Evolutionary conservation across 2,888 invertebrate species (phyloP).

Genomic region (Leptinotarsa tumamoca): DNA sequence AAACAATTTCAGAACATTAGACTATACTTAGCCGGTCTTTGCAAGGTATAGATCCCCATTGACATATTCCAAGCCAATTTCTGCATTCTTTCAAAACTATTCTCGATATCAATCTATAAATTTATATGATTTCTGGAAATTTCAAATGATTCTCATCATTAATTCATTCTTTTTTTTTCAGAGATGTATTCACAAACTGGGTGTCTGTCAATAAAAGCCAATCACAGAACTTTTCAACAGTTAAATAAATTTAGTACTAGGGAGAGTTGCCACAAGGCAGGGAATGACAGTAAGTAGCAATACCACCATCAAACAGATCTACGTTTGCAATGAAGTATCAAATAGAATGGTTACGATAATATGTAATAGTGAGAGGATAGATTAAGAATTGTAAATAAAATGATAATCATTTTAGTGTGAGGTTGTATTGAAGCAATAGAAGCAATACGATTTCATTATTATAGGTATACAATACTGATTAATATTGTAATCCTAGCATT

Average conservation of each 20-base stretch:
- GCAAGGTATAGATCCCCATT: too few relatives aligned
- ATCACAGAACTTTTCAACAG: slow-evolving; percentile 83
- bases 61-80: too few relatives aligned
- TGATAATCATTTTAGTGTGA: slow-evolving; percentile 62
- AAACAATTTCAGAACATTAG: too few relatives aligned
- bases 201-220: slow-evolving; percentile 86
- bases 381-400: slow-evolving; percentile 61
- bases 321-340: slow-evolving; percentile 34
- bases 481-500: slow-evolving; percentile 60
- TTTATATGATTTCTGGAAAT: neutral
- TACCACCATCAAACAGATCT: slow-evolving; percentile 51
- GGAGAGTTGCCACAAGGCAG: slow-evolving; percentile 47
- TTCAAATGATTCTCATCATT: neutral
- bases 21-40: too few relatives aligned
- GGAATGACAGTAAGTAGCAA: slow-evolving; percentile 54
- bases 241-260: slow-evolving; percentile 72
- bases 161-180: slow-evolving; percentile 68
- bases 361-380: slow-evolving; percentile 59
- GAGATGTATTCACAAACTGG: slow-evolving; percentile 93
- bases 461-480: slow-evolving; percentile 53
- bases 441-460: slow-evolving; percentile 62
- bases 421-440: slow-evolving; percentile 64
- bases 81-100: too few relatives aligned
- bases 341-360: slow-evolving; percentile 24
- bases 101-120: too few relatives aligned